phyloP scores from a whole-genome alignment of 2,113 vertebrate species.

The Seriola rivoliana region DNA sequence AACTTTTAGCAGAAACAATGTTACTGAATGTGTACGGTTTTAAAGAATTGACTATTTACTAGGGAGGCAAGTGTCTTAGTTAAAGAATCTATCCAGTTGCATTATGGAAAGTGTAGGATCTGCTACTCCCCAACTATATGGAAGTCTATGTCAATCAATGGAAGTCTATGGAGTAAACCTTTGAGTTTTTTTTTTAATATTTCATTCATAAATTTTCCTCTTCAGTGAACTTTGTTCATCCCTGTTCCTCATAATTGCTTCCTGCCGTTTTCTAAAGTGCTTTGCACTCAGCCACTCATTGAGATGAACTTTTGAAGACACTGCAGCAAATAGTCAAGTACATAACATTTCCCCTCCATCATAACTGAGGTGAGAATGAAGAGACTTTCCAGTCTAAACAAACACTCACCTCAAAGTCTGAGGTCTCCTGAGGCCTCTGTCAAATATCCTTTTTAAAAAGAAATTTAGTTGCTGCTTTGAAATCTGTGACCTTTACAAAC shows the following conservation, averaged over 20 bases:
- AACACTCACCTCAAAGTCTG: not conserved
- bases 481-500: constrained; percentile 31
- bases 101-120: not conserved
- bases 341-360: not conserved
- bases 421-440: not conserved
- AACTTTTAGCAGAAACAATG: not conserved
- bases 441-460: not conserved
- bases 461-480: not conserved
- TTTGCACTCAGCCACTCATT: not conserved
- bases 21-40: not conserved
- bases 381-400: constrained; percentile 7
- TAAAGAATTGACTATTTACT: not conserved
- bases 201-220: not conserved
- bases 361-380: constrained; percentile 3
- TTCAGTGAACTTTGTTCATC: not conserved
- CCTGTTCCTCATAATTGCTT: not conserved
- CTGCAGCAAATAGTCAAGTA: not conserved
- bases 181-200: not conserved
- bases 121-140: too few species aligned
- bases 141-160: too few species aligned
- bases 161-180: not conserved
- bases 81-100: not conserved
- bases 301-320: constrained; percentile 8
- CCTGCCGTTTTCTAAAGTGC: not conserved
- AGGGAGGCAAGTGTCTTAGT: not conserved